phyloP scores from a whole-genome alignment of 2,113 vertebrate genomes.

The Ageneiosus marmoratus region DNA sequence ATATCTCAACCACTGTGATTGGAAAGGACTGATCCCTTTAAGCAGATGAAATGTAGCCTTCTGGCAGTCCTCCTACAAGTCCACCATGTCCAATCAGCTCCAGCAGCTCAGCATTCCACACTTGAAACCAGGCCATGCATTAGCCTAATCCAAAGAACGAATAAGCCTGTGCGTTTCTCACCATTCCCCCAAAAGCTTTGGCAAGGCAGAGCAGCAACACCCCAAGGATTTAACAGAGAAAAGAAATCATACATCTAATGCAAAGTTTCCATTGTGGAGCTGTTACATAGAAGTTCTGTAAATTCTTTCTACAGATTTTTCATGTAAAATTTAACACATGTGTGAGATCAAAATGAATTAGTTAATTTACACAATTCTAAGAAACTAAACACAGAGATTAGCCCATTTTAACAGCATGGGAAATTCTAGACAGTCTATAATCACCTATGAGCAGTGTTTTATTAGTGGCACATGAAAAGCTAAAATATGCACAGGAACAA shows the following conservation, averaged over 20 bases:
- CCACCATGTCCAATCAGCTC: background rate
- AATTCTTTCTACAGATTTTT: background rate
- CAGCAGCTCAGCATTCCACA: slow-evolving; percentile 15
- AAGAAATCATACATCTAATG: background rate
- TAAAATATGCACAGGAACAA: background rate
- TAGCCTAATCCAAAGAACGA: slow-evolving; percentile 42
- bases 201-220: slow-evolving; percentile 35
- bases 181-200: slow-evolving; percentile 22
- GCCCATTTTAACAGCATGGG: background rate
- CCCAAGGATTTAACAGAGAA: slow-evolving; percentile 10
- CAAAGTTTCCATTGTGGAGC: background rate
- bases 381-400: background rate
- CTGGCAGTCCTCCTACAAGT: slow-evolving; percentile 13
- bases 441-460: background rate
- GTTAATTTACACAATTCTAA: background rate
- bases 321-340: background rate
- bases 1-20: slow-evolving; percentile 11
- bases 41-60: slow-evolving; percentile 45
- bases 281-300: background rate
- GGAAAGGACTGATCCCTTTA: slow-evolving; percentile 34
- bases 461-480: background rate
- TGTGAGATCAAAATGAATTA: background rate
- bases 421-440: background rate
- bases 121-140: slow-evolving; percentile 49
- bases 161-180: slow-evolving; percentile 40